Base-by-base conservation (phyloP, 2,888 invertebrate species). In the Euplagia quadripunctaria region DNA sequence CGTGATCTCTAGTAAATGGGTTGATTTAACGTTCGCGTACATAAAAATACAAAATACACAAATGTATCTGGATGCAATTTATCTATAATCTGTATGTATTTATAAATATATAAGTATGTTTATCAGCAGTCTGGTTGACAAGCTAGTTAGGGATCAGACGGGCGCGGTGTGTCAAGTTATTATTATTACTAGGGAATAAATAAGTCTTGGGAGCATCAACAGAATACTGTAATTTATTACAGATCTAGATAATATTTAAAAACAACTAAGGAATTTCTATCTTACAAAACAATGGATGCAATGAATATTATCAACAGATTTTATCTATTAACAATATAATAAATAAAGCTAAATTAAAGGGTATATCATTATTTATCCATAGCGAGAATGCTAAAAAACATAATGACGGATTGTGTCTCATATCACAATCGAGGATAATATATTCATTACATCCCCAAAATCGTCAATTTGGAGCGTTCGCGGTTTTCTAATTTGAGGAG, bases 191-290 rank as follows among this genome's bases (percentile, higher is more conserved):
- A 43, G 68, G 16, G 73, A 73, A 64, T 69, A 55, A 67, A 1
- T 20, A 87, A 69, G 61, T 31, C 58, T 8, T 49, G 9, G 89
- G 80, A 85, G 80, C 78, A 79, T 77, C 68, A 85, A 92, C 91
- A 93, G 91, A 95, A 95, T 95, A 95, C 95, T 95, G 95, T 92
- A 95, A 95, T 95, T 94, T 94, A 93, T 94, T 95, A 94, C 93
- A 93, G 92, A 93, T 93, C 94, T 94, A 94, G 81, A 85, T 85
- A 86, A 88, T 89, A 88, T 86, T 86, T 87, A 88, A 87, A 86
- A 91, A 90, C 89, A 89, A 91, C 93, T 93, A 91, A 90, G 80
- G 80, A 89, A 87, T 91, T 92, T 89, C 83, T 83, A 85, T 82
- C 81, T 83, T 84, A 89, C 79, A 85, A 86, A 88, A 85, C 84